Percentiles rank a stretch among this genome's conserved stretches.
Conservation (phyloP, 2,888 invertebrate species). For the Exocentrus adspersus region DNA sequence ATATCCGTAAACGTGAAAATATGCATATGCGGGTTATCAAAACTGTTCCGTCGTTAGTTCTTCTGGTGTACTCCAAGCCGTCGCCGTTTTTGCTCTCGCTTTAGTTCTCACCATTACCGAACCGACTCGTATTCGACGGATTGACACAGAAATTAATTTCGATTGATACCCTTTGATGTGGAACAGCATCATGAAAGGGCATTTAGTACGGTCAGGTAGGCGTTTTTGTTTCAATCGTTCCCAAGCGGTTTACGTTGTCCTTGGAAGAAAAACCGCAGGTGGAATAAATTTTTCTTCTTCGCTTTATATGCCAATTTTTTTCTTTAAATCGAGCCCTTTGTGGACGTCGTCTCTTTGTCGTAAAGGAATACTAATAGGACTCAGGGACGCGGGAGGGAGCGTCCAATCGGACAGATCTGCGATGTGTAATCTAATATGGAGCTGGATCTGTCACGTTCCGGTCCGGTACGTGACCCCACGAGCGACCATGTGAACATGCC, state of each 20-base stretch:
- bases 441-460: conserved; percentile 63
- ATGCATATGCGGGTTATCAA: no score
- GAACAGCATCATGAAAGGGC: background rate
- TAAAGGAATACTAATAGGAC: conserved; percentile 50
- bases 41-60: no score
- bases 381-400: conserved; percentile 47
- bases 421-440: conserved; percentile 63
- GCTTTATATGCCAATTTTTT: no score
- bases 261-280: background rate
- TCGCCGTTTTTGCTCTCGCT: background rate
- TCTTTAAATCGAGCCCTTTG: conserved; percentile 25
- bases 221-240: no score
- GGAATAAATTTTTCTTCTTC: no score
- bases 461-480: conserved; percentile 62
- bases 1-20: no score
- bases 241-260: background rate
- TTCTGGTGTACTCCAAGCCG: no score
- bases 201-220: background rate
- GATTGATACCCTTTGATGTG: background rate
- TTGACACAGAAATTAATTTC: background rate
- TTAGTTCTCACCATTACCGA: background rate
- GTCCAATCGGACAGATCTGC: conserved; percentile 52
- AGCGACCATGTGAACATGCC: conserved; percentile 61
- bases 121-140: background rate
- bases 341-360: conserved; percentile 35